phyloP scores from a whole-genome alignment of 2,113 vertebrate genomes.

The Herpetotheres cachinnans region DNA sequence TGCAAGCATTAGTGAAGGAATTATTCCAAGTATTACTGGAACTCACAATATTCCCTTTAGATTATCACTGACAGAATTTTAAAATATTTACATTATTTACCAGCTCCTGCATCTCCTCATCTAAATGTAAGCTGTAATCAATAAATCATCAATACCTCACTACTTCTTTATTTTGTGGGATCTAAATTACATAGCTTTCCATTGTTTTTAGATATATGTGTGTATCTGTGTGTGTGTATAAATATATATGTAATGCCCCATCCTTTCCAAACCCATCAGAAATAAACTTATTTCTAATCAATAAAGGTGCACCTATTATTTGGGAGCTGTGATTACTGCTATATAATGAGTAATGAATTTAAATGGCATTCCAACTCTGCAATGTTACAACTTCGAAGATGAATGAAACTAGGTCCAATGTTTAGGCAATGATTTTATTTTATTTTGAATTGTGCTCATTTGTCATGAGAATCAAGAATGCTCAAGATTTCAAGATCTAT shows the following conservation, averaged over 20 bases:
- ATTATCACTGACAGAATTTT: background rate
- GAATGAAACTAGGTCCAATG: background rate
- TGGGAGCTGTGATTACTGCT: background rate
- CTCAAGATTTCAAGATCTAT: background rate
- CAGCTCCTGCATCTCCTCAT: background rate
- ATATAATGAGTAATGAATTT: background rate
- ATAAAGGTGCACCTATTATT: background rate
- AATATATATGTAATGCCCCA: background rate
- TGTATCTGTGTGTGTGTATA: background rate
- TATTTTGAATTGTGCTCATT: background rate
- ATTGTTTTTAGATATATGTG: background rate
- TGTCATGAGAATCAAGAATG: background rate
- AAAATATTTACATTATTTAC: conserved; percentile 28
- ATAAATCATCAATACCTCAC: background rate
- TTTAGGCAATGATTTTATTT: background rate
- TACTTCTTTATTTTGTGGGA: background rate
- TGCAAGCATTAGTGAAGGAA: background rate
- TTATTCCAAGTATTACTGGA: background rate
- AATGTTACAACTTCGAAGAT: background rate
- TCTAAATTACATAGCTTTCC: background rate
- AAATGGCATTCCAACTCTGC: background rate
- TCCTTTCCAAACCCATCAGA: background rate
- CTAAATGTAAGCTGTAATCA: background rate
- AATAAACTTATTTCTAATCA: background rate
- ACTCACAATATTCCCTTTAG: background rate